These are phyloP conservation scores for Plectropomus leopardus DNA, from an alignment of 2,113 vertebrate species.

Conservation along the genomic window DNA sequence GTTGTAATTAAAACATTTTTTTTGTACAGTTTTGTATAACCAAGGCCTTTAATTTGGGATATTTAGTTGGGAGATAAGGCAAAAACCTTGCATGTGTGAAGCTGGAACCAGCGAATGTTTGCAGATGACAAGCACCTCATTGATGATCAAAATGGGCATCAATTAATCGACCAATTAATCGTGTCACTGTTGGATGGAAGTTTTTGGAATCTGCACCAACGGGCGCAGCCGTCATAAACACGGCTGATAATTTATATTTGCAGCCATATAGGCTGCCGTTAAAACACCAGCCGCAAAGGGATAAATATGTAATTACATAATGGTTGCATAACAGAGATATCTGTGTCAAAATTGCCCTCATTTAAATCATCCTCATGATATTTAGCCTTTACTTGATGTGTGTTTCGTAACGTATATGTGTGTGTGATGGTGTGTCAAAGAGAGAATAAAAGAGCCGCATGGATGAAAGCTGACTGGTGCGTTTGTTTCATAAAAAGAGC, in stretches of 20 bases:
- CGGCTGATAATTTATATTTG: neutral
- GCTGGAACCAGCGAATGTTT: neutral
- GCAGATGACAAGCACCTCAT: neutral
- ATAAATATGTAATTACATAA: slow-evolving; percentile 27
- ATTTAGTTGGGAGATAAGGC: neutral
- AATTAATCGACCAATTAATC: neutral
- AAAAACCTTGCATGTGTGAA: neutral
- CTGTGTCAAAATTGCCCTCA: slow-evolving; percentile 24
- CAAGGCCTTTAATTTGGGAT: neutral
- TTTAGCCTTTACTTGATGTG: neutral
- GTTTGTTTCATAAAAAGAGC: slow-evolving; percentile 26
- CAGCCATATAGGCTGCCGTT: neutral
- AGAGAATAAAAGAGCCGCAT: neutral
- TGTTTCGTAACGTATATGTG: neutral
- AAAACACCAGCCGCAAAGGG: slow-evolving; percentile 6
- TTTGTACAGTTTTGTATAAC: too few species aligned
- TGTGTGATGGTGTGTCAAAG: neutral
- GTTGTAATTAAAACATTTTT: too few species aligned
- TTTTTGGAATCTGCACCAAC: neutral
- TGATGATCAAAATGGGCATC: neutral
- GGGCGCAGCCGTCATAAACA: neutral
- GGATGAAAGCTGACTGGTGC: neutral
- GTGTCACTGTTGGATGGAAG: neutral
- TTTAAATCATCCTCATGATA: neutral
- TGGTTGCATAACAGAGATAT: slow-evolving; percentile 43